phyloP scores from a whole-genome alignment of 2,797 vertebrate genomes.

The Tangara arthus region DNA sequence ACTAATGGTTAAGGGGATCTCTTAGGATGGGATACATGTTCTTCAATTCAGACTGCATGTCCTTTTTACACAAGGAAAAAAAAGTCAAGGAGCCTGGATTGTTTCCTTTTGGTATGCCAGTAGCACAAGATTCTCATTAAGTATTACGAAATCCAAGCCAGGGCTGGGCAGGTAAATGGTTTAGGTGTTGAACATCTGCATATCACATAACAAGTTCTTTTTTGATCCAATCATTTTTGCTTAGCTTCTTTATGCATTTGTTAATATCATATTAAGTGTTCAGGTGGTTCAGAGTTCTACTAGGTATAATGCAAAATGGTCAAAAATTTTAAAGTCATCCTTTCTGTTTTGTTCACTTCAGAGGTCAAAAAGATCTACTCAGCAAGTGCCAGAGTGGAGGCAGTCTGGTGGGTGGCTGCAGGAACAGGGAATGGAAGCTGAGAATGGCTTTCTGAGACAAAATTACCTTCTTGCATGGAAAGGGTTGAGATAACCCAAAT shows the following conservation, averaged over 20 bases:
- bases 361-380: background rate
- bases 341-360: background rate
- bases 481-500: background rate
- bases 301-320: background rate
- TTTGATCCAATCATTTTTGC: background rate
- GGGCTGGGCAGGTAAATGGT: background rate
- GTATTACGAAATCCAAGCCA: background rate
- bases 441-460: background rate
- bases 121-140: background rate
- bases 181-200: background rate
- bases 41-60: background rate
- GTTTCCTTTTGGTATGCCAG: background rate
- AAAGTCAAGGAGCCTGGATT: background rate
- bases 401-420: background rate
- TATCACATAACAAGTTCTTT: background rate
- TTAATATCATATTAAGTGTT: background rate
- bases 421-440: background rate
- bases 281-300: background rate
- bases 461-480: background rate
- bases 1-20: background rate
- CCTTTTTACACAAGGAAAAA: background rate
- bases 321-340: background rate
- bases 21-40: background rate
- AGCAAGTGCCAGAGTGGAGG: background rate
- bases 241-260: background rate